phyloP scores from a whole-genome alignment of 2,113 vertebrate species.

The Muscicapa adusta region DNA sequence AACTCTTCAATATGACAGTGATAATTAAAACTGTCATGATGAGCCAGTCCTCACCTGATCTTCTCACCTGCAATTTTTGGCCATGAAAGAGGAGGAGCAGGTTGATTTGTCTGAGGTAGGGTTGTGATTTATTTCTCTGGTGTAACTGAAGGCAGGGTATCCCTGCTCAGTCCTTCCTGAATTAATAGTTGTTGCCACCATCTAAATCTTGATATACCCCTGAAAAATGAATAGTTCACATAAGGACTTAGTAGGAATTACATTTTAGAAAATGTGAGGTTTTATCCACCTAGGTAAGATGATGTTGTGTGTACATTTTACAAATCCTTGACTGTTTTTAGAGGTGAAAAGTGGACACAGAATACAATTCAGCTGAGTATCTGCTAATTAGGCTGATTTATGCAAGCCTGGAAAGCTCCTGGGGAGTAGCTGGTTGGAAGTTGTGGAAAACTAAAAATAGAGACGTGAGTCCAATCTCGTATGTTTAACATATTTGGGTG shows the following conservation, averaged over 20 bases:
- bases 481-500: background rate
- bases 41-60: background rate
- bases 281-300: background rate
- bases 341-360: background rate
- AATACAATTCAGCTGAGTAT: background rate
- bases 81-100: background rate
- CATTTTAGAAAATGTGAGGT: background rate
- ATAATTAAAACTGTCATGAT: background rate
- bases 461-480: background rate
- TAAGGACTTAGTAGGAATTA: background rate
- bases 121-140: background rate
- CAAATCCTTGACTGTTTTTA: background rate
- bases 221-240: background rate
- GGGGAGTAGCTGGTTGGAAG: background rate
- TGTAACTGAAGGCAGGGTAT: background rate
- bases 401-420: background rate
- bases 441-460: background rate
- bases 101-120: background rate
- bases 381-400: constrained; percentile 20
- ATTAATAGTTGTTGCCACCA: background rate
- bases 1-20: background rate
- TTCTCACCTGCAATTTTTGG: background rate
- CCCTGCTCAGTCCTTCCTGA: background rate
- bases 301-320: background rate
- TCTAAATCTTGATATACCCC: background rate